Evolutionary conservation across 2,797 vertebrate species (phyloP).

Genomic region (Cetoscarus ocellatus): DNA sequence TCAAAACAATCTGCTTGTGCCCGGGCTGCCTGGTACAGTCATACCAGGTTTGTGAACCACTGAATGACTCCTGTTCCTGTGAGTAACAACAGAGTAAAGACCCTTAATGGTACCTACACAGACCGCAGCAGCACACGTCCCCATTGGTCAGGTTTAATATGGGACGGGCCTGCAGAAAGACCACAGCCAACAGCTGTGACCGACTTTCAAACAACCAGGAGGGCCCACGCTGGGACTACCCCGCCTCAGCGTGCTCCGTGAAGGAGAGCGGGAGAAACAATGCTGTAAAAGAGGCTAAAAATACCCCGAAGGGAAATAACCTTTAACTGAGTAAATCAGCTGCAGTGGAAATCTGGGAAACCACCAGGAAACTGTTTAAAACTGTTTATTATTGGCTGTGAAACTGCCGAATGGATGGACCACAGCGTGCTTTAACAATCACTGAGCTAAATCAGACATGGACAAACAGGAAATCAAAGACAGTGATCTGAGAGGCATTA

Average conservation of each 20-base stretch:
- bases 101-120: conserved; percentile 9
- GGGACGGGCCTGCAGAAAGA: conserved; percentile 20
- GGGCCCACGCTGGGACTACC: conserved; percentile 44
- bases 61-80: conserved; percentile 8
- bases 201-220: conserved; percentile 25
- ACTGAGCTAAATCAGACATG: not conserved
- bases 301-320: conserved; percentile 62
- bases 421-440: conserved; percentile 1
- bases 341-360: conserved; percentile 61
- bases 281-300: conserved; percentile 54
- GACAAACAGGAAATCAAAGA: conserved; percentile 16
- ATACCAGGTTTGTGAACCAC: conserved; percentile 20
- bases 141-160: conserved; percentile 21
- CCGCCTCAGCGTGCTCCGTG: conserved; percentile 19
- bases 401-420: conserved; percentile 9
- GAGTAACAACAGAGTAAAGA: conserved; percentile 1
- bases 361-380: conserved; percentile 57
- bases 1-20: conserved; percentile 30
- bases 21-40: not conserved
- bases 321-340: conserved; percentile 52
- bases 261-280: conserved; percentile 55
- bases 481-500: conserved; percentile 11
- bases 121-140: conserved; percentile 1
- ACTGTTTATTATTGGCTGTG: conserved; percentile 13
- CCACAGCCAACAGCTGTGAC: conserved; percentile 50